A percentile compares a stretch with the other conserved stretches of the same genome.
Conservation (phyloP, 1,140 invertebrate species). For the Cydia splendana region DNA sequence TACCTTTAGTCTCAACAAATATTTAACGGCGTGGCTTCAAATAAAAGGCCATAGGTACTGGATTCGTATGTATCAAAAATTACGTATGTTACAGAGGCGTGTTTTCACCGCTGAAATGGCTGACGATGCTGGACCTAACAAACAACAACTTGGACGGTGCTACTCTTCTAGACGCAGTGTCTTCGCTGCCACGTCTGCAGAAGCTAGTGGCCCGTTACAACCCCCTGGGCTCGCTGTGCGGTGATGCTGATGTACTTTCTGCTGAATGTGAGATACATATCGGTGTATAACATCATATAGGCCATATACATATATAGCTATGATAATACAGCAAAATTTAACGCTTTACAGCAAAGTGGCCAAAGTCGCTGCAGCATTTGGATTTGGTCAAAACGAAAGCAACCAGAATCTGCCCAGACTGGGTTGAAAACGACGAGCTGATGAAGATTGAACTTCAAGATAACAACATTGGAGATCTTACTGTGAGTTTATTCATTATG, state of each 20-base stretch:
- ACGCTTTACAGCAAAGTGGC: neutral
- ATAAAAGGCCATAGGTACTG: neutral
- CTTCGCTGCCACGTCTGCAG: neutral
- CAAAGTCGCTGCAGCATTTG: neutral
- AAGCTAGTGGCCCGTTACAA: neutral
- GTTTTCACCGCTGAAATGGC: neutral
- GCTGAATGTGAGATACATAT: neutral
- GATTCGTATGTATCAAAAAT: neutral
- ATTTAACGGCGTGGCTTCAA: neutral
- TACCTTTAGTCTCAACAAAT: too few relatives aligned
- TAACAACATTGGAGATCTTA: neutral
- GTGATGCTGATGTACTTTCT: neutral
- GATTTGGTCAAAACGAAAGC: neutral
- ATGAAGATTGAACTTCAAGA: neutral
- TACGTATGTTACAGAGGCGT: neutral
- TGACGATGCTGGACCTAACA: neutral
- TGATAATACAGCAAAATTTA: neutral
- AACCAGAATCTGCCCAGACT: neutral
- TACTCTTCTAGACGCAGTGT: neutral
- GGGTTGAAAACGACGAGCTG: neutral
- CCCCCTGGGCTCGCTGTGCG: neutral
- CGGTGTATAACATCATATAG: too few relatives aligned
- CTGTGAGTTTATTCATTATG: neutral
- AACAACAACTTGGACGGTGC: neutral
- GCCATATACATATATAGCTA: neutral